Conservation (phyloP, 2,113 vertebrate genomes). For the Cnemophilus loriae region DNA sequence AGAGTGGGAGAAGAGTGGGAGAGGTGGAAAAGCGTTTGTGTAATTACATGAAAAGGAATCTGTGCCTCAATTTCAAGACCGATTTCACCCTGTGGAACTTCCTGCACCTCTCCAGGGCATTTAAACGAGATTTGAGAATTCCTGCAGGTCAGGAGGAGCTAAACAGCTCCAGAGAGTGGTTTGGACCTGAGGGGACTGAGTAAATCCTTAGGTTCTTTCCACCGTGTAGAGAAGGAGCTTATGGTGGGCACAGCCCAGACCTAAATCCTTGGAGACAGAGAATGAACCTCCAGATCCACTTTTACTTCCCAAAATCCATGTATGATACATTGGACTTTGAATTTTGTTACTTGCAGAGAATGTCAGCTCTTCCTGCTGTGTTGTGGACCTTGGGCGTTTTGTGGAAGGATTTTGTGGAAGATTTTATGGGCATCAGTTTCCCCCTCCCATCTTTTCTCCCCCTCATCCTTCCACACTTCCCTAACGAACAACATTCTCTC, state of each 20-base stretch:
- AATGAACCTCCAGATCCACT: neutral
- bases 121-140: neutral
- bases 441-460: neutral
- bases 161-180: neutral
- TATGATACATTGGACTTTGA: neutral
- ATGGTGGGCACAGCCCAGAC: neutral
- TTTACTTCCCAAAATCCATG: neutral
- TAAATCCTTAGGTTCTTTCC: neutral
- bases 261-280: neutral
- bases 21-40: neutral
- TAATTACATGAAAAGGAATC: neutral
- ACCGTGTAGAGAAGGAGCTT: neutral
- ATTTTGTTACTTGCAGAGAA: neutral
- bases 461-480: neutral
- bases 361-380: fast-evolving
- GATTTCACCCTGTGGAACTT: neutral
- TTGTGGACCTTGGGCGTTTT: neutral
- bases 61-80: neutral
- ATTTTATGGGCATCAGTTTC: neutral
- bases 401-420: neutral
- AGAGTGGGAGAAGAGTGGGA: neutral
- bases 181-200: neutral
- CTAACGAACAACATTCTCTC: fast-evolving
- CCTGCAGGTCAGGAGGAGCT: neutral
- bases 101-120: neutral